phyloP scores from a whole-genome alignment of 2,113 vertebrate species.

The Sclerurus mexicanus region DNA sequence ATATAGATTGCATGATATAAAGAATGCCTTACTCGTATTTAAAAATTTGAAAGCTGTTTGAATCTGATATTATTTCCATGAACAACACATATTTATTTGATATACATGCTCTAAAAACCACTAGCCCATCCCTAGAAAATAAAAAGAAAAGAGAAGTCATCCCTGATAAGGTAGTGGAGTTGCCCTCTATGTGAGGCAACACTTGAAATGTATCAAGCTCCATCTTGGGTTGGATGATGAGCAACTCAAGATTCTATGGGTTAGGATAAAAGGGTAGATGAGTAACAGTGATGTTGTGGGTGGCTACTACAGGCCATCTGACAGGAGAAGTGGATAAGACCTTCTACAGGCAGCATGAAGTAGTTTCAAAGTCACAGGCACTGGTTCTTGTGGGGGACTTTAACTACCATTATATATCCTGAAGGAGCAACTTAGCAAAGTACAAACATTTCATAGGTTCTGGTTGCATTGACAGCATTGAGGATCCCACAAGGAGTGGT shows the following conservation, averaged over 20 bases:
- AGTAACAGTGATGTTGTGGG: background rate
- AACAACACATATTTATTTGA: background rate
- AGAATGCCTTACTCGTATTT: background rate
- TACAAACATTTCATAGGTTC: background rate
- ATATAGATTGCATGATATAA: background rate
- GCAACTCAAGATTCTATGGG: background rate
- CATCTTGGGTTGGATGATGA: background rate
- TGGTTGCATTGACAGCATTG: background rate
- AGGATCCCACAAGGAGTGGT: background rate
- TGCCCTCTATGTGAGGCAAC: background rate
- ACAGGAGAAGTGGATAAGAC: background rate
- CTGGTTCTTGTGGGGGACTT: background rate
- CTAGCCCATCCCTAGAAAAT: background rate
- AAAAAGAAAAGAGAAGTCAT: background rate
- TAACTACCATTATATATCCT: background rate
- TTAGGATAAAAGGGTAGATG: background rate
- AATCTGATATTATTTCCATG: background rate
- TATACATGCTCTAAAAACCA: background rate
- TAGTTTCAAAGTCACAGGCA: background rate
- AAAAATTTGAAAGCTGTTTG: background rate
- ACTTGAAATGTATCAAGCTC: background rate
- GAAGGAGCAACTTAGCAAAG: background rate
- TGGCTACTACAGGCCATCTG: background rate
- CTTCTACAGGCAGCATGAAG: background rate
- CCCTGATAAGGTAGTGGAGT: background rate